These are phyloP conservation scores for Ranitomeya imitator DNA, from an alignment of 2,113 vertebrate species.

Conservation along the genomic window DNA sequence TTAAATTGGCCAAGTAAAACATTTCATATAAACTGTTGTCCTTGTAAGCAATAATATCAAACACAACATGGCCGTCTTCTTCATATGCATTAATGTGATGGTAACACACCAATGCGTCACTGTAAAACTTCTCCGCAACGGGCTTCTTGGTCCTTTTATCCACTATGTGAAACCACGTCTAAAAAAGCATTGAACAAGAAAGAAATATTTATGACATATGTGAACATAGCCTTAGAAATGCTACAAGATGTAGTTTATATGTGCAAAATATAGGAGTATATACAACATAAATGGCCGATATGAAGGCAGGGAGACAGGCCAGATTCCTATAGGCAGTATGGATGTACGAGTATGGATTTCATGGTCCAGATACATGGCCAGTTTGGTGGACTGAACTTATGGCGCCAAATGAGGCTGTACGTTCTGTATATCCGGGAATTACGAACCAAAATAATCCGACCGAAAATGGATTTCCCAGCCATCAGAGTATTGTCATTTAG, in stretches of 20 bases:
- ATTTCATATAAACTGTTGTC: conserved; percentile 85
- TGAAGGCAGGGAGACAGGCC: background rate
- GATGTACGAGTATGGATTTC: too few species aligned
- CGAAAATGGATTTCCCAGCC: too few species aligned
- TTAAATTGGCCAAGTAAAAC: conserved; percentile 87
- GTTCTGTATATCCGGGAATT: too few species aligned
- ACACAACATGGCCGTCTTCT: conserved; percentile 82
- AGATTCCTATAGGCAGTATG: background rate
- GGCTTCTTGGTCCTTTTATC: conserved; percentile 83
- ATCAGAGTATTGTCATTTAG: too few species aligned
- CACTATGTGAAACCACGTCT: conserved; percentile 91
- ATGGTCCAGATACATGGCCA: too few species aligned
- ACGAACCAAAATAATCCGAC: too few species aligned
- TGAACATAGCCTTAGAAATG: too few species aligned
- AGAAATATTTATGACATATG: background rate
- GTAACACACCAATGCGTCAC: conserved; percentile 80
- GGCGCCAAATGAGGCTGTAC: too few species aligned
- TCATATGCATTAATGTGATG: conserved; percentile 94
- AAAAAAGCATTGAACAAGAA: conserved; percentile 30
- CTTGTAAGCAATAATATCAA: conserved; percentile 83
- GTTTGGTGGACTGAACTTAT: too few species aligned
- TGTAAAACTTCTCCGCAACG: conserved; percentile 76
- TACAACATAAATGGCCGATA: too few species aligned
- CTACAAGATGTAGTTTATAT: too few species aligned
- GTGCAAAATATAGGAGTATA: background rate